phyloP scores from a whole-genome alignment of 2,113 vertebrate species.

The Pholis gunnellus region DNA sequence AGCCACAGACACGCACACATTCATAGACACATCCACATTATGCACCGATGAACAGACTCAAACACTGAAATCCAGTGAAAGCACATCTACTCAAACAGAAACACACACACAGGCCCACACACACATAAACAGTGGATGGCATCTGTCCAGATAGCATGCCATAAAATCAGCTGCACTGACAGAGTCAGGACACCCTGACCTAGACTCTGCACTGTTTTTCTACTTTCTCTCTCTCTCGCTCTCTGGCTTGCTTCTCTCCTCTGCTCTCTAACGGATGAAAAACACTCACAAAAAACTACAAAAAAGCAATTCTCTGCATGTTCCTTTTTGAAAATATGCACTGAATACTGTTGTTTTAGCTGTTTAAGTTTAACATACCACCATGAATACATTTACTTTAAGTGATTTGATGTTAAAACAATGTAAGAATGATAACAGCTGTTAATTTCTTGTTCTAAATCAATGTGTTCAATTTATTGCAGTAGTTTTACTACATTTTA shows the following conservation, averaged over 20 bases:
- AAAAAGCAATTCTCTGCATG: not conserved
- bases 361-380: not conserved
- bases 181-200: constrained; percentile 83
- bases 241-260: not conserved
- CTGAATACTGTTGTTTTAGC: not conserved
- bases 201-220: constrained; percentile 69
- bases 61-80: constrained; percentile 18
- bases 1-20: not conserved
- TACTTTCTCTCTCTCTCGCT: constrained; percentile 31
- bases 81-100: constrained; percentile 16
- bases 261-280: constrained; percentile 16
- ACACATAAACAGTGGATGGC: constrained; percentile 51
- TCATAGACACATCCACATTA: not conserved
- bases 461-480: not conserved
- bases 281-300: not conserved
- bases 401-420: not conserved
- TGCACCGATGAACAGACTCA: not conserved
- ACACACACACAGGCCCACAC: constrained; percentile 27
- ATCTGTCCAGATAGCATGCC: constrained; percentile 72
- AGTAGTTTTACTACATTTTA: not conserved
- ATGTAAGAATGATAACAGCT: not conserved
- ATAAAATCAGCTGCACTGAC: constrained; percentile 76
- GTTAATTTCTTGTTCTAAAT: not conserved
- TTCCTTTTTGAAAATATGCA: not conserved
- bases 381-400: not conserved